Conservation (phyloP, 2,113 vertebrate species). For the Spea multiplicata region DNA sequence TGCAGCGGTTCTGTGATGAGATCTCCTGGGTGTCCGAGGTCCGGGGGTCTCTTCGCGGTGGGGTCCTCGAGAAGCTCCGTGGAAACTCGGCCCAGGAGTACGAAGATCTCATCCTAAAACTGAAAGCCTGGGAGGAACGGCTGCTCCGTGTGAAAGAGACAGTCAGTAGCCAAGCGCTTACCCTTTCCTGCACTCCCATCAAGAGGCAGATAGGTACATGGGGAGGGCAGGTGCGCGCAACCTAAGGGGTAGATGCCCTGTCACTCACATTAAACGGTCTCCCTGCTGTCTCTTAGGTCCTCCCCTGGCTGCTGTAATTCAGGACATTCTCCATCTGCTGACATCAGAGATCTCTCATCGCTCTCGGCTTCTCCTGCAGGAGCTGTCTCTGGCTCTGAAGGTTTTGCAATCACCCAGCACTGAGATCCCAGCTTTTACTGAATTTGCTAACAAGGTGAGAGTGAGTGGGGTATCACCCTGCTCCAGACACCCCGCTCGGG, state of each 20-base stretch:
- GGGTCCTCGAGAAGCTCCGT: not conserved
- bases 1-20: not conserved
- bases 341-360: conserved; percentile 6
- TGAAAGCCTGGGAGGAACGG: conserved; percentile 11
- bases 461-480: not conserved
- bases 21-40: conserved; percentile 13
- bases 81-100: not conserved
- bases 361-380: not conserved
- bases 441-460: conserved; percentile 12
- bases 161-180: not conserved
- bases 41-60: not conserved
- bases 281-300: not conserved
- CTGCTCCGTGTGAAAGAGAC: not conserved
- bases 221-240: too few species aligned
- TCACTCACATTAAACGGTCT: not conserved
- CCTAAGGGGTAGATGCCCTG: not conserved
- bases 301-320: not conserved
- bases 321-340: conserved; percentile 6
- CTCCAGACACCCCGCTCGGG: too few species aligned
- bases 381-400: conserved; percentile 3
- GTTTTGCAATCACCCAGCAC: conserved; percentile 3
- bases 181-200: conserved; percentile 2
- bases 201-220: conserved; percentile 13
- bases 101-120: conserved; percentile 32
- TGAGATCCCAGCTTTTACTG: conserved; percentile 11